Evolutionary conservation across 37 sponge, comb jelly and placozoan genomes (phyloP), one percentile per base, ranked within the genome.

Genomic region (Hexactinellida sp.): DNA sequence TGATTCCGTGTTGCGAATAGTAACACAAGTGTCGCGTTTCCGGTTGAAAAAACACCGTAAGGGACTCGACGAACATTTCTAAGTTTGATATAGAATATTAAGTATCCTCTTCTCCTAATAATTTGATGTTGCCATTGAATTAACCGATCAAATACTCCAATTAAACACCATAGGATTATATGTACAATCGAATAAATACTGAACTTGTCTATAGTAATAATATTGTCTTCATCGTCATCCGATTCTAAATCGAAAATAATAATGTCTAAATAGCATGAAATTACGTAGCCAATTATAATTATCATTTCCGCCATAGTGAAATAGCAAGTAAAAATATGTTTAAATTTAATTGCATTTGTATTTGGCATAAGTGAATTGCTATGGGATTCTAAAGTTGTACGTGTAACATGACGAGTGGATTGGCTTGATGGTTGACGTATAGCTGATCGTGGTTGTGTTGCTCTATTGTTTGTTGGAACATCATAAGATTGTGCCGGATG

Each of bases 71-170:
- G 38, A 36, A 94, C 21, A 38, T 90, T 90, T 71, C 88, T 86
- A 86, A 89, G 90, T 52, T 54, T 83, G 9, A 91, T 51, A 38
- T 94, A 94, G 84, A 92, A 94, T 37, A 86, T 90, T 54, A 94
- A 88, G 82, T 94, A 92, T 54, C 95, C 95, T 37, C 88, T 89
- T 54, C 89, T 90, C 0, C 95, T 84, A 30, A 90, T 87, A 36
- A 82, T 51, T 54, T 86, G 92, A 52, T 94, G 95, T 35, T 88
- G 52, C 89, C 90, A 90, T 38, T 94, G 95, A 10, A 92, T 54
- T 19, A 91, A 34, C 38, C 94, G 25, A 28, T 63, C 76, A 63
- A 63, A 63, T 7, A 63, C 76, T 32, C 76, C 76, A 23, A 63
- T 28, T 32, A 63, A 7, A 63, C 76, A 63, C 76, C 76, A 63